Evolutionary conservation across 2,113 vertebrate genomes (phyloP), one percentile per base, ranked within the genome.

Genomic region (Pogonocichla stellata): DNA sequence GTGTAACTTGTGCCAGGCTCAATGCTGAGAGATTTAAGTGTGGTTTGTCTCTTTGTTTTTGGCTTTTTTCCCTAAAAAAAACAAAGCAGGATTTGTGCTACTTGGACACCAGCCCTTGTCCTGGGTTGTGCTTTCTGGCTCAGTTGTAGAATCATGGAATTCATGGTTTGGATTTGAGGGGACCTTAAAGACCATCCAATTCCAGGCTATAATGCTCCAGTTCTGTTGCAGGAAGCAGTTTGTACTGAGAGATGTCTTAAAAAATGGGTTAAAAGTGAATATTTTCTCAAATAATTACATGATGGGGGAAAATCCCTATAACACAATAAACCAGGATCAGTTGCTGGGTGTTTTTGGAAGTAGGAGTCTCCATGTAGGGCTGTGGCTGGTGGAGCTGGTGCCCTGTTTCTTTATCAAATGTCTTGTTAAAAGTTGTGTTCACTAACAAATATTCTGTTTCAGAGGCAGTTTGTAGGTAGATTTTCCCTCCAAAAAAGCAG

Each of bases 301-400:
- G 1, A 45, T 2, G 1, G 20, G 25, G 5, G 2, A 2, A 7
- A 54, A 20, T 10, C n/a, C 20, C 23, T 19, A 12, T 8, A 61
- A 7, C 4, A 8, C 26, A 22, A 51, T 14, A 42, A 54, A n/a
- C 12, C 54, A 74, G 51, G 31, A 31, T 1, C 11, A 47, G 34
- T 12, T 85, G 29, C 33, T 11, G 48, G 66, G 15, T 45, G 13
- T 14, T 48, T 62, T 43, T 51, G 47, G 57, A 66, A 66, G 38
- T 14, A 57, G 51, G 57, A 79, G 12, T 14, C n/a, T 66, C 9
- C 19, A 1, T 0, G 0, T 1, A 8, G 82, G 42, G 56, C n/a
- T 57, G 60, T 12, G 69, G n/a, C 36, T 13, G 33, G 20, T 78
- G 54, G 78, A 42, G 66, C n/a, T 12, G 45, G 23, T 50, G 9